A percentile compares a stretch with the other conserved stretches of the same genome.
Evolutionary conservation across 2,113 vertebrate genomes (phyloP).

Genomic region (Apteryx owenii): DNA sequence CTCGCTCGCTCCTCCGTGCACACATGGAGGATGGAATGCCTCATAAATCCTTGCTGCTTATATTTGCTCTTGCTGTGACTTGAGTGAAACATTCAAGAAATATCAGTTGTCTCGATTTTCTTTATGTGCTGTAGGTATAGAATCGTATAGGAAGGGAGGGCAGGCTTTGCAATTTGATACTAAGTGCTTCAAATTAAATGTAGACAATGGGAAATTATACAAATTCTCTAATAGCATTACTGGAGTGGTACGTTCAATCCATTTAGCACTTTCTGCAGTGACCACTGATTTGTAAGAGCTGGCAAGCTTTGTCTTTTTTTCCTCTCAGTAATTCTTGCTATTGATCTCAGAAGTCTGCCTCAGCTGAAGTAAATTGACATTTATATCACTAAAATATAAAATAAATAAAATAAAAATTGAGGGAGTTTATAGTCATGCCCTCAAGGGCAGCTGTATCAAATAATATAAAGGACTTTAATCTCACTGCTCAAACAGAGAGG

Average conservation of each 20-base stretch:
- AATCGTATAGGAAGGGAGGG: not conserved
- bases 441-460: not conserved
- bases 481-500: not conserved
- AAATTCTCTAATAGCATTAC: not conserved
- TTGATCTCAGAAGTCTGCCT: constrained; percentile 44
- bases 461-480: not conserved
- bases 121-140: not conserved
- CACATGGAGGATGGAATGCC: not conserved
- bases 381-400: constrained; percentile 24
- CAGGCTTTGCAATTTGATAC: not conserved
- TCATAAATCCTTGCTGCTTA: not conserved
- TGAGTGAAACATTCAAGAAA: constrained; percentile 19
- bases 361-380: constrained; percentile 42
- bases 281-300: constrained; percentile 1
- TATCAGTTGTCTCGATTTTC: not conserved
- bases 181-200: not conserved
- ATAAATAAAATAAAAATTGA: not conserved
- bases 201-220: constrained; percentile 1
- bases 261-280: not conserved
- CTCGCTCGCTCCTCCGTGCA: not conserved
- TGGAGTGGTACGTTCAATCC: not conserved
- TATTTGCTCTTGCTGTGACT: not conserved
- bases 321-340: constrained; percentile 17
- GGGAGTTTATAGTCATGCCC: not conserved
- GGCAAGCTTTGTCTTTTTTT: not conserved